Conservation (phyloP, 2,888 invertebrate species). For the Drosophila neutralis region DNA sequence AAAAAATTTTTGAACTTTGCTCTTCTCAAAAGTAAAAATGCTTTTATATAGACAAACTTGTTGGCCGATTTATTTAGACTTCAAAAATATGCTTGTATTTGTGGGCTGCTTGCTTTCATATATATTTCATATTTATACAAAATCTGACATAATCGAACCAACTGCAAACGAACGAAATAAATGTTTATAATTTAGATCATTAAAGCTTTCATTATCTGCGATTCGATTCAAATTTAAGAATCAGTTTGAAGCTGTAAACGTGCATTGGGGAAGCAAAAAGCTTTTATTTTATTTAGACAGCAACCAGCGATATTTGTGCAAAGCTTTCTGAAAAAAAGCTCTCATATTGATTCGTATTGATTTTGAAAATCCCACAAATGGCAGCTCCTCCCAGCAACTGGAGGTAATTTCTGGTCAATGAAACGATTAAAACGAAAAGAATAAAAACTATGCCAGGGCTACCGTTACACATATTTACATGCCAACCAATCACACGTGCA, state of each 20-base stretch:
- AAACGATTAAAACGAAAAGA: slow-evolving; percentile 11
- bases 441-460: slow-evolving; percentile 39
- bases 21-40: not conserved
- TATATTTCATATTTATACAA: not conserved
- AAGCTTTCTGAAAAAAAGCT: slow-evolving; percentile 24
- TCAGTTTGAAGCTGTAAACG: not conserved
- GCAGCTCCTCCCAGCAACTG: not conserved
- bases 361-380: slow-evolving; percentile 23
- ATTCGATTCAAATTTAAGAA: not conserved
- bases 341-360: slow-evolving; percentile 34
- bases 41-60: not conserved
- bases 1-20: not conserved
- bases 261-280: not conserved
- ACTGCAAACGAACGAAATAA: not conserved
- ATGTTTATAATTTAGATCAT: not conserved
- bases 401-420: slow-evolving; percentile 21
- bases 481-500: not conserved
- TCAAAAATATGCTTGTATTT: not conserved
- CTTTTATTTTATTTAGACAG: slow-evolving; percentile 28
- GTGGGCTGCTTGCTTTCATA: not conserved
- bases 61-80: not conserved
- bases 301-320: slow-evolving; percentile 37
- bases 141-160: not conserved
- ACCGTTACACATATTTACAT: not conserved
- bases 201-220: not conserved